Conservation (phyloP, 2,888 invertebrate genomes). For the Elmis aenea region DNA sequence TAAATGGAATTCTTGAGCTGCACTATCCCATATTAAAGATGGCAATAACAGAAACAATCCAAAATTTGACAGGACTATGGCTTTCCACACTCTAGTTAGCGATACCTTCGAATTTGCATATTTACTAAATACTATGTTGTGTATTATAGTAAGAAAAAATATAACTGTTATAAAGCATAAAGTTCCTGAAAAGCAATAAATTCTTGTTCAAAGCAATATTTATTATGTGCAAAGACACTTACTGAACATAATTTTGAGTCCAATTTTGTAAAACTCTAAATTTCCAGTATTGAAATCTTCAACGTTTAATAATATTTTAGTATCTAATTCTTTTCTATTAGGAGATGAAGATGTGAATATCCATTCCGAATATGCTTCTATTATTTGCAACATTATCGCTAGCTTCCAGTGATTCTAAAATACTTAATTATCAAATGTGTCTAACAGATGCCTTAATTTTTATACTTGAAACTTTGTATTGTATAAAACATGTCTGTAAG, state of each 20-base stretch:
- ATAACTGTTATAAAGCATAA: slow-evolving; percentile 32
- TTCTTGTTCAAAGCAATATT: slow-evolving; percentile 1
- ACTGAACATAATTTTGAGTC: slow-evolving; percentile 32
- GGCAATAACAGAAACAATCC: slow-evolving; percentile 58
- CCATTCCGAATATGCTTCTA: slow-evolving; percentile 78
- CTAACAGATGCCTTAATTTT: slow-evolving; percentile 3
- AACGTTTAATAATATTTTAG: slow-evolving; percentile 27
- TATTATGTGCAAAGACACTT: slow-evolving; percentile 14
- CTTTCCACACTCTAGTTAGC: slow-evolving; percentile 48
- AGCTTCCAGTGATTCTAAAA: slow-evolving; percentile 58
- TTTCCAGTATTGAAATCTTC: slow-evolving; percentile 33
- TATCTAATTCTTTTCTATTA: slow-evolving; percentile 5
- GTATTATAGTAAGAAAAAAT: slow-evolving; percentile 31
- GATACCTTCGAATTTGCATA: slow-evolving; percentile 15
- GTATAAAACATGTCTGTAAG: slow-evolving; percentile 79
- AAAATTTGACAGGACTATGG: slow-evolving; percentile 57
- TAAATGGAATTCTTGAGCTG: slow-evolving; percentile 48
- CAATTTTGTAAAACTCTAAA: slow-evolving; percentile 38
- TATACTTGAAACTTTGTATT: slow-evolving; percentile 74
- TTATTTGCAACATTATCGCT: slow-evolving; percentile 66
- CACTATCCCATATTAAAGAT: slow-evolving; percentile 58
- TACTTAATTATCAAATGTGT: slow-evolving; percentile 1
- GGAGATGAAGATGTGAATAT: slow-evolving; percentile 34
- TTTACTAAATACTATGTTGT: slow-evolving; percentile 20
- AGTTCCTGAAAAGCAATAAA: slow-evolving; percentile 32